Conservation (phyloP, 2,797 vertebrate genomes). For the Pantherophis vulpinus region DNA sequence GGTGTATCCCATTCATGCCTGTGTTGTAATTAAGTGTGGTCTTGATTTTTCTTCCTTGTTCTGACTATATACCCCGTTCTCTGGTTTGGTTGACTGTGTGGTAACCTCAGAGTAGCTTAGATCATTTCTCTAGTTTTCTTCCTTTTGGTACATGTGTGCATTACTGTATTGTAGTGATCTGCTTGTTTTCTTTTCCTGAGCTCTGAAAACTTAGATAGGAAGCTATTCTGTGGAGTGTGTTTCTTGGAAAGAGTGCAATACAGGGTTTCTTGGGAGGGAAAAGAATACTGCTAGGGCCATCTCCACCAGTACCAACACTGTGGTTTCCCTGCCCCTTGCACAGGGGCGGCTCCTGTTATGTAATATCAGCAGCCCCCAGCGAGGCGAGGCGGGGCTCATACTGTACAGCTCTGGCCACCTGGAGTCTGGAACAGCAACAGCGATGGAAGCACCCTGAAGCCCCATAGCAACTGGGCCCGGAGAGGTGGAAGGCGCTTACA, state of each 20-base stretch:
- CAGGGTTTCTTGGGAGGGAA: constrained; percentile 13
- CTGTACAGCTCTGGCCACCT: constrained; percentile 11
- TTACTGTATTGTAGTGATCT: not conserved
- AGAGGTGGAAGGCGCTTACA: not conserved
- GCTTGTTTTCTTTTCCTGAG: not conserved
- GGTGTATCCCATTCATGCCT: not conserved
- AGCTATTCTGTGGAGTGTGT: not conserved
- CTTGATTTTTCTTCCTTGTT: not conserved
- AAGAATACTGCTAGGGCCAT: not conserved
- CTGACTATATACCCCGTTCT: not conserved
- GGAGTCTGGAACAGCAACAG: not conserved
- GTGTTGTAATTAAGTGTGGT: not conserved
- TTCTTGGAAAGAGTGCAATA: constrained; percentile 17
- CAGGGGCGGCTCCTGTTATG: constrained; percentile 36
- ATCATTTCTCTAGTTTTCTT: not conserved
- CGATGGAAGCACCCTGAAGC: constrained; percentile 22
- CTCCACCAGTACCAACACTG: not conserved
- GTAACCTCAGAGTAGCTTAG: not conserved
- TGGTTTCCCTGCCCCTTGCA: constrained; percentile 33
- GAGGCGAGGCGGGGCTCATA: not conserved
- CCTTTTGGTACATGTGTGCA: not conserved
- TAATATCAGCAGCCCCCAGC: constrained; percentile 36
- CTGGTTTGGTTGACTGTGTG: not conserved
- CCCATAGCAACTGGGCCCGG: not conserved
- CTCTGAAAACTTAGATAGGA: constrained; percentile 4